Conservation (phyloP, 2,113 vertebrate genomes). For the Corythaixoides concolor region DNA sequence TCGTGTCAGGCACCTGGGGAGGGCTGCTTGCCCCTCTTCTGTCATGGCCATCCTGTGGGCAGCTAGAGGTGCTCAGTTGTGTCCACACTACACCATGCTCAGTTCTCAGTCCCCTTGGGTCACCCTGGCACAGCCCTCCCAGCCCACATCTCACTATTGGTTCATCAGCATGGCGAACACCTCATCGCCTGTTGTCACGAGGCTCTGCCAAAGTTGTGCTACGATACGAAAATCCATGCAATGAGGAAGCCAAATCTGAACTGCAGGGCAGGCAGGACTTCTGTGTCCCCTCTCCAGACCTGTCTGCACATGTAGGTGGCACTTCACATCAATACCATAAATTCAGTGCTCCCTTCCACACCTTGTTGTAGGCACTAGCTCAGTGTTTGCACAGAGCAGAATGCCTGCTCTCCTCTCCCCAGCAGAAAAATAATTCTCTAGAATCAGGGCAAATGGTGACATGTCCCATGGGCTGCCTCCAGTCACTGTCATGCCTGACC, state of each 20-base stretch:
- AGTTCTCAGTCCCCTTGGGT: not conserved
- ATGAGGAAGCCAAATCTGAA: not conserved
- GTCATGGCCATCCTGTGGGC: not conserved
- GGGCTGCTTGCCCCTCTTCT: not conserved
- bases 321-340: not conserved
- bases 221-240: not conserved
- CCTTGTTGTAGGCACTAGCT: not conserved
- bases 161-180: not conserved
- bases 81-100: not conserved
- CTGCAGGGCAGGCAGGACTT: not conserved
- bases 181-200: rapidly evolving
- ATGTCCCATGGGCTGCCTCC: not conserved
- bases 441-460: not conserved
- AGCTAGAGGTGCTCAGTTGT: not conserved
- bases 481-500: not conserved
- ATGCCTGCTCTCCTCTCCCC: not conserved
- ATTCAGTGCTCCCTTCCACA: not conserved
- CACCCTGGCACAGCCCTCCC: not conserved
- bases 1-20: not conserved
- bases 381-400: not conserved
- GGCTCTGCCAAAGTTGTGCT: not conserved
- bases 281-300: not conserved
- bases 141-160: not conserved
- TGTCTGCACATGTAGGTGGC: not conserved
- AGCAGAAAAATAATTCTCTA: not conserved